Conservation (phyloP, 53 echinoderm and acorn worm species). For the Apostichopus leukothele region DNA sequence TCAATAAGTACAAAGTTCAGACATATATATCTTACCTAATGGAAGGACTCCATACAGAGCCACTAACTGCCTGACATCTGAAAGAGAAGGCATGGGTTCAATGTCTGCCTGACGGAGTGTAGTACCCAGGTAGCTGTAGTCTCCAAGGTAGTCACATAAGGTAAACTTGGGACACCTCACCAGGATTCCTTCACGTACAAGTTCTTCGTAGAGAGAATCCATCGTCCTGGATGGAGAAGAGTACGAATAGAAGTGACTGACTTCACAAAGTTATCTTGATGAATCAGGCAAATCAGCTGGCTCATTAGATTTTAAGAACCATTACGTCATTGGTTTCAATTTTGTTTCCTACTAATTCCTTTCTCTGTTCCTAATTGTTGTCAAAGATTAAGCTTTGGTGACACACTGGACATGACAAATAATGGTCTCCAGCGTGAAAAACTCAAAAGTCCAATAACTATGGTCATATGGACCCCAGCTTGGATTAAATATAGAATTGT, state of each 20-base stretch:
- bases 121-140: constrained; percentile 97
- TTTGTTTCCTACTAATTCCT: too few species aligned
- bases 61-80: constrained; percentile 95
- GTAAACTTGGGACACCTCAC: constrained; percentile 80
- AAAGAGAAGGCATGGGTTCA: constrained; percentile 96
- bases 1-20: constrained; percentile 59
- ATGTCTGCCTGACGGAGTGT: constrained; percentile 92
- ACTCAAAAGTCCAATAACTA: too few species aligned
- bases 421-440: too few species aligned
- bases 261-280: too few species aligned
- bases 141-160: constrained; percentile 83
- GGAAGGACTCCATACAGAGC: constrained; percentile 95
- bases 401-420: too few species aligned
- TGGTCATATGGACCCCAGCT: too few species aligned
- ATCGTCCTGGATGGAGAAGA: constrained; percentile 63
- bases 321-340: too few species aligned
- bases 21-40: constrained; percentile 60
- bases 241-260: not conserved
- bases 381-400: too few species aligned
- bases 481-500: too few species aligned
- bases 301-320: too few species aligned
- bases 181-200: constrained; percentile 89
- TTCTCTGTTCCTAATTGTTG: too few species aligned
- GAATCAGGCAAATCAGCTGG: too few species aligned
- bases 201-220: constrained; percentile 93